Percentiles rank a stretch among this genome's conserved stretches.
Conservation (phyloP, 2,797 vertebrate species). For the Lacerta agilis region DNA sequence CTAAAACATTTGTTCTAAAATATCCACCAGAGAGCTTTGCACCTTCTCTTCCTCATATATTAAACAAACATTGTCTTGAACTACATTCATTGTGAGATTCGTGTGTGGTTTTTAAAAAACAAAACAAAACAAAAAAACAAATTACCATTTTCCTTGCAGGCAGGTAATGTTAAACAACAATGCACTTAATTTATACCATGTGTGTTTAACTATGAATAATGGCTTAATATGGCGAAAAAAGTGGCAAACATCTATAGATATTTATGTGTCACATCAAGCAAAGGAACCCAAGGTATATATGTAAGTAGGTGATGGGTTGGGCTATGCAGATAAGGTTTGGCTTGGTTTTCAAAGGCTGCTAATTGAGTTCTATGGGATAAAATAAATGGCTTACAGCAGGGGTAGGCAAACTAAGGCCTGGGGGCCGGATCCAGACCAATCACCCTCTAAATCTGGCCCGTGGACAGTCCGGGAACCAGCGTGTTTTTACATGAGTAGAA, state of each 20-base stretch:
- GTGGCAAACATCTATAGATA: background rate
- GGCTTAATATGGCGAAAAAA: background rate
- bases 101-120: background rate
- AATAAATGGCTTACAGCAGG: background rate
- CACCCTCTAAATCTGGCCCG: no score
- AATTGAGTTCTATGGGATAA: background rate
- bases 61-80: constrained; percentile 45
- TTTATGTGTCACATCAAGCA: background rate
- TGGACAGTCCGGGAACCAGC: no score
- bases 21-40: background rate
- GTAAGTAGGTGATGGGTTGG: background rate
- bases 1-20: constrained; percentile 50
- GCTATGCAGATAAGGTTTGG: background rate
- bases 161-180: background rate
- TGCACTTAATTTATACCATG: background rate
- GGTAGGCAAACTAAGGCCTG: no score
- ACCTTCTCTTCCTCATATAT: constrained; percentile 44
- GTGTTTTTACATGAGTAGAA: no score
- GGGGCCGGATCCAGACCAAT: no score
- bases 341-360: background rate
- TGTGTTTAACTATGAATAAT: background rate
- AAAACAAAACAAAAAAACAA: background rate
- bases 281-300: background rate
- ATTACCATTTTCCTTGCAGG: background rate
- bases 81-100: constrained; percentile 11